Conservation (phyloP, 2,113 vertebrate genomes). For the Verasper variegatus region DNA sequence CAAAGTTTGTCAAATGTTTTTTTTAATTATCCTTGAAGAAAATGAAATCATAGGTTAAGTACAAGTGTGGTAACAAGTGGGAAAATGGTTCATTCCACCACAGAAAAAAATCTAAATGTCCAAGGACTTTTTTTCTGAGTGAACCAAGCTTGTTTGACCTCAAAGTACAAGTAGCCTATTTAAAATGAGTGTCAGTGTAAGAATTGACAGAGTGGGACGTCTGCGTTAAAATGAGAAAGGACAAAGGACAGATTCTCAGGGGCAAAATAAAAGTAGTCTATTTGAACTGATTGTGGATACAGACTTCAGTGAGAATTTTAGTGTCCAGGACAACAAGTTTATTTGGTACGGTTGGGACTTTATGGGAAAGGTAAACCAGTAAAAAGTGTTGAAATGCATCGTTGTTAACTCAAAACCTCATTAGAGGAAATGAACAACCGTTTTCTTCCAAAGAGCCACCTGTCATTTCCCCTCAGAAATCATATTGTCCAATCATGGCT, state of each 20-base stretch:
- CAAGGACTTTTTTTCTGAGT: too few relatives aligned
- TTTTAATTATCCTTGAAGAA: neutral
- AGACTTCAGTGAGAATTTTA: neutral
- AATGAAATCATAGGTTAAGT: slow-evolving; percentile 2
- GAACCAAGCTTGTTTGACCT: too few relatives aligned
- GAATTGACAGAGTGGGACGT: too few relatives aligned
- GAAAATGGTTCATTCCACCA: neutral
- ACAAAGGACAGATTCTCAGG: too few relatives aligned
- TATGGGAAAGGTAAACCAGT: neutral
- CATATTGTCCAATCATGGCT: neutral
- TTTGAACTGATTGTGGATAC: too few relatives aligned
- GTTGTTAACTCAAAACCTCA: neutral
- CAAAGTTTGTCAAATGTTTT: neutral
- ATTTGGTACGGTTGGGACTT: neutral
- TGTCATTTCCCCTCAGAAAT: neutral
- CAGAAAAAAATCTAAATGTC: too few relatives aligned
- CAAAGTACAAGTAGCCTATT: too few relatives aligned
- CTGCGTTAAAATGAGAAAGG: too few relatives aligned
- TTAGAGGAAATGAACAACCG: neutral
- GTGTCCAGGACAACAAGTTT: neutral
- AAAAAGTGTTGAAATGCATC: neutral
- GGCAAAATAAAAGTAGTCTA: too few relatives aligned
- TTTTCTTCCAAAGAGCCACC: neutral
- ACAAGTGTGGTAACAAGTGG: slow-evolving; percentile 14
- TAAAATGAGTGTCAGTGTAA: too few relatives aligned